Conservation (phyloP, 23 tunicate genomes). For the Styela clava region DNA sequence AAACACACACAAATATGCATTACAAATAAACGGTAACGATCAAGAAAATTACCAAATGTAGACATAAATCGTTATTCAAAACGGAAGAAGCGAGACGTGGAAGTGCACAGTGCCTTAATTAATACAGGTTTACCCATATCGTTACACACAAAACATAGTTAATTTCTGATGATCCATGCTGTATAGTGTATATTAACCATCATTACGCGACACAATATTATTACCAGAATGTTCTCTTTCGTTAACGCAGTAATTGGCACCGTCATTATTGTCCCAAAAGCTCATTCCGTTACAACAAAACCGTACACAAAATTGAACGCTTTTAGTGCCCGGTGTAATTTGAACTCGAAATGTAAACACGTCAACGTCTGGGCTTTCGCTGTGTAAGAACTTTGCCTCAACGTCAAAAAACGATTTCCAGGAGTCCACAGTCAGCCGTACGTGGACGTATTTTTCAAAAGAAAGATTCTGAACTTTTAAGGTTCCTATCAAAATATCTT, state of each 20-base stretch:
- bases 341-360: slow-evolving; percentile 27
- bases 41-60: neutral
- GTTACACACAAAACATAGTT: no score
- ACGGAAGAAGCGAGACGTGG: neutral
- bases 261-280: slow-evolving; percentile 44
- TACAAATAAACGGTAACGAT: neutral
- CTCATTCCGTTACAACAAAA: slow-evolving; percentile 23
- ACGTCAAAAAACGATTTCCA: slow-evolving; percentile 28
- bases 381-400: slow-evolving; percentile 21
- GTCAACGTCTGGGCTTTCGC: slow-evolving; percentile 30
- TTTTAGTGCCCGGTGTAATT: neutral
- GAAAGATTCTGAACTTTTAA: slow-evolving; percentile 30
- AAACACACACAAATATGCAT: neutral
- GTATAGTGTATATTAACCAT: neutral
- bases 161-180: no score
- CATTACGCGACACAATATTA: neutral
- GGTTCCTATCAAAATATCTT: slow-evolving; percentile 17
- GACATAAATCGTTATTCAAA: neutral
- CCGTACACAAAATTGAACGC: slow-evolving; percentile 33
- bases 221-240: neutral
- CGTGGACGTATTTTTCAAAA: slow-evolving; percentile 30
- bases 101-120: neutral
- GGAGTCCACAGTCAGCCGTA: slow-evolving; percentile 36
- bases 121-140: no score
- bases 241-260: slow-evolving; percentile 26